A percentile compares a stretch with the other conserved stretches of the same genome.
Evolutionary conservation across 2,797 vertebrate genomes (phyloP).

Genomic region (Silurus lanzhouensis): DNA sequence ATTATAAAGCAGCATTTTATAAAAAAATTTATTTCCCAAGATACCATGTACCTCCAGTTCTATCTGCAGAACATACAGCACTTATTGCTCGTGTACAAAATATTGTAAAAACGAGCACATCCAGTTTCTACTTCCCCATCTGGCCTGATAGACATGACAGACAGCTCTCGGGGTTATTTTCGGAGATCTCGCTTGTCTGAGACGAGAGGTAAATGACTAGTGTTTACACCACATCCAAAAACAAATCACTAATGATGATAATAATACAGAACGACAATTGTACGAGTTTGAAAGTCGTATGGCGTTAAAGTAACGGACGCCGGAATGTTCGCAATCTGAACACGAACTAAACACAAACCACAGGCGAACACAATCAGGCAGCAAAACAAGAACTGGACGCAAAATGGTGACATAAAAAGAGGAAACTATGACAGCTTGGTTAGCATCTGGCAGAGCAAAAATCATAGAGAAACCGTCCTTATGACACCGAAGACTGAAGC

Average conservation of each 20-base stretch:
- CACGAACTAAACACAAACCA: background rate
- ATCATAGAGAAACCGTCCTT: background rate
- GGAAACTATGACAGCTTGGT: slow-evolving; percentile 5
- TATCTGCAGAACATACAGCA: background rate
- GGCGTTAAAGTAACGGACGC: background rate
- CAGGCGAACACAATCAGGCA: background rate
- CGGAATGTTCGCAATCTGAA: background rate
- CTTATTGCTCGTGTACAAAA: background rate
- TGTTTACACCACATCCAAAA: background rate
- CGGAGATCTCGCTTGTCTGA: background rate
- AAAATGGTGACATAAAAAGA: background rate
- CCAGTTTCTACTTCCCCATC: background rate
- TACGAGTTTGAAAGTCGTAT: background rate
- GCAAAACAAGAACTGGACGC: background rate
- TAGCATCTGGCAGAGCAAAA: slow-evolving; percentile 17
- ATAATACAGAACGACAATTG: background rate
- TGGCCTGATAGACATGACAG: background rate
- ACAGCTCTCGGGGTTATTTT: background rate
- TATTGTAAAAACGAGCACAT: background rate
- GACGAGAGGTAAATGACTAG: background rate
- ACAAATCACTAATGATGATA: background rate
- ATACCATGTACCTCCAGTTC: background rate
- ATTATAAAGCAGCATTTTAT: background rate
- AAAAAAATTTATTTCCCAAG: too few species aligned
- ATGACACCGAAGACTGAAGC: background rate